Evolutionary conservation across 2,797 vertebrate genomes (phyloP).

Genomic region (Philypnodon macrostomus): DNA sequence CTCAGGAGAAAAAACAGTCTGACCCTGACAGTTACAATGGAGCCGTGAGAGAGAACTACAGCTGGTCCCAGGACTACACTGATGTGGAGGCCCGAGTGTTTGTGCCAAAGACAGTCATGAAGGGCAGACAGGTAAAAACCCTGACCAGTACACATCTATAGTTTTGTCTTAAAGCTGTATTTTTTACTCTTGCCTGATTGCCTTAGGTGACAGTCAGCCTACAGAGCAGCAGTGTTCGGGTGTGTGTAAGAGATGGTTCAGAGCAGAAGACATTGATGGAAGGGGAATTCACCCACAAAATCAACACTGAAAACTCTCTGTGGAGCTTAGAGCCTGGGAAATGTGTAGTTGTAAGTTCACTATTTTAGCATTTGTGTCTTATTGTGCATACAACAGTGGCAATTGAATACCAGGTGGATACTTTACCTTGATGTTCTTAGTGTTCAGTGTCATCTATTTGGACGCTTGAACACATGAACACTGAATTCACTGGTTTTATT

Average conservation of each 20-base stretch:
- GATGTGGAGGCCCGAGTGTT: slow-evolving; percentile 92
- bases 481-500: too few relatives aligned
- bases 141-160: not conserved
- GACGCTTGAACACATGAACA: too few relatives aligned
- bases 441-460: too few relatives aligned
- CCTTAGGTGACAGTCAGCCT: slow-evolving; percentile 87
- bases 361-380: not conserved
- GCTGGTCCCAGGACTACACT: slow-evolving; percentile 95
- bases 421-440: too few relatives aligned
- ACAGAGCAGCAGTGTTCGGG: slow-evolving; percentile 75
- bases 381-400: too few relatives aligned
- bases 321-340: slow-evolving; percentile 94
- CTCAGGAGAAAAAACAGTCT: slow-evolving; percentile 78
- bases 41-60: slow-evolving; percentile 88
- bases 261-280: slow-evolving; percentile 83
- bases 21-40: slow-evolving; percentile 95
- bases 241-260: slow-evolving; percentile 78
- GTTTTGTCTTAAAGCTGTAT: not conserved
- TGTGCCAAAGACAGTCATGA: slow-evolving; percentile 83
- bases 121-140: slow-evolving; percentile 89
- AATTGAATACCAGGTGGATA: too few relatives aligned
- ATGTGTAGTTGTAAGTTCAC: slow-evolving; percentile 84
- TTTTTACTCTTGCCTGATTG: not conserved
- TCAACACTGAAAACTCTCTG: slow-evolving; percentile 91
- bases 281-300: slow-evolving; percentile 90